These are phyloP conservation scores for Pangasius sanitwongsei DNA, from an alignment of 2,797 vertebrate species.

Conservation along the genomic window DNA sequence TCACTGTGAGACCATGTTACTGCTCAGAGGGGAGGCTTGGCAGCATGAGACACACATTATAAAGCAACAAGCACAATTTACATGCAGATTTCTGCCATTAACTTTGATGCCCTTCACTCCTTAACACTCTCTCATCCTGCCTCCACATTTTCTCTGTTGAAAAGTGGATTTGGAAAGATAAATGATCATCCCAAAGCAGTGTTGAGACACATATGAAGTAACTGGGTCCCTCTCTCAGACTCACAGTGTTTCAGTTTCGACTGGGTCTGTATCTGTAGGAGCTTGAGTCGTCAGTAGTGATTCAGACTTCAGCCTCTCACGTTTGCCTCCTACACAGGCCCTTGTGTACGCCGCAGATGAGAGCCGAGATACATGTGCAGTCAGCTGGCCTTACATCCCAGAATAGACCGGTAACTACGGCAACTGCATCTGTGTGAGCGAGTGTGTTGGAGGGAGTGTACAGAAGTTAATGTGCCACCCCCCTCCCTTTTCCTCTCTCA, in stretches of 20 bases:
- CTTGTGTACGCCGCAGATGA: slow-evolving; percentile 48
- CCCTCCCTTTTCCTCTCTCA: slow-evolving; percentile 37
- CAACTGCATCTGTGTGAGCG: slow-evolving; percentile 50
- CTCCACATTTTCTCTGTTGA: background rate
- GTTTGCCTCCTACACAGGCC: slow-evolving; percentile 57
- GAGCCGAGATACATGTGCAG: slow-evolving; percentile 57
- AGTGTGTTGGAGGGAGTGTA: slow-evolving; percentile 42
- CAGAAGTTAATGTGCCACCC: slow-evolving; percentile 55
- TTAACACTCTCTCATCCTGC: slow-evolving; percentile 55
- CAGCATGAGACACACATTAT: slow-evolving; percentile 36
- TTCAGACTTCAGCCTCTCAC: slow-evolving; percentile 55
- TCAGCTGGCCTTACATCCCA: slow-evolving; percentile 60
- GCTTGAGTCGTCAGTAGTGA: slow-evolving; percentile 46
- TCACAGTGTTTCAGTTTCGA: slow-evolving; percentile 23
- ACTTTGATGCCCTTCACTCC: slow-evolving; percentile 35
- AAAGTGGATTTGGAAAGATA: background rate
- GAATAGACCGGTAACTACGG: slow-evolving; percentile 60
- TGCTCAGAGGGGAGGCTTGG: slow-evolving; percentile 45
- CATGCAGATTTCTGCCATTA: slow-evolving; percentile 25
- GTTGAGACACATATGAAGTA: background rate
- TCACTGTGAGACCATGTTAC: slow-evolving; percentile 28
- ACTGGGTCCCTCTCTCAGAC: background rate
- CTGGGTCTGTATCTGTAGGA: slow-evolving; percentile 16
- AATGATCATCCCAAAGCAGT: background rate
- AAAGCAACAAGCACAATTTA: slow-evolving; percentile 49